Conservation (phyloP, 2,113 vertebrate genomes). For the Hippocampus barbouri region DNA sequence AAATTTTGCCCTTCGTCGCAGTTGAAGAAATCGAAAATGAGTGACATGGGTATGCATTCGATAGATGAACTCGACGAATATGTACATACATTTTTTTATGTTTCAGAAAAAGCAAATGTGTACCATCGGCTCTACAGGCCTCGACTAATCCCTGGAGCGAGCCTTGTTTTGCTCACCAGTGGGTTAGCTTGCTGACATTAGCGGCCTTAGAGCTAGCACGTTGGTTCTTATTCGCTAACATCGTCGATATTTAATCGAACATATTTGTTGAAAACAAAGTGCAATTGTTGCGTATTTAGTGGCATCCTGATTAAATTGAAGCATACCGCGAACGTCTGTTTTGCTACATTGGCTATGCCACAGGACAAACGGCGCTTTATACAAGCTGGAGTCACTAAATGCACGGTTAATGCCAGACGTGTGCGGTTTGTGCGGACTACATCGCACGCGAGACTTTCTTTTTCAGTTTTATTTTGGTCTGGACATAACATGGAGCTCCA, state of each 20-base stretch:
- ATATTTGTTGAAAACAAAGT: background rate
- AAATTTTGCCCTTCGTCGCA: background rate
- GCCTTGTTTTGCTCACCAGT: slow-evolving; percentile 29
- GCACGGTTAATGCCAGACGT: background rate
- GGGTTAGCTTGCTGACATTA: slow-evolving; percentile 9
- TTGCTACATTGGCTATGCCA: background rate
- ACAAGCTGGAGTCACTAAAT: background rate
- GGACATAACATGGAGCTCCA: background rate
- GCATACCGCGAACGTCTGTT: background rate
- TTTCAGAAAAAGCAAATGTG: slow-evolving; percentile 16
- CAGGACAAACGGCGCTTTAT: background rate
- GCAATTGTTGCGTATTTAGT: background rate
- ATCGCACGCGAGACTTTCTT: background rate
- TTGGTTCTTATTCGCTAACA: background rate
- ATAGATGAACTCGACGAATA: background rate
- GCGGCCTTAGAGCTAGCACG: background rate
- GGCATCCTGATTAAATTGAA: background rate
- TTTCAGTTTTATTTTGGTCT: background rate
- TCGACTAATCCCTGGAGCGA: slow-evolving; percentile 68
- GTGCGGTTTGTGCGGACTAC: background rate
- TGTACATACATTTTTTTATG: background rate
- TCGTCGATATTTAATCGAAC: too few relatives aligned
- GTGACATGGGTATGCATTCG: slow-evolving; percentile 61
- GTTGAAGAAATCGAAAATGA: slow-evolving; percentile 34
- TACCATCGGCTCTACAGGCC: slow-evolving; percentile 44